Evolutionary conservation across 2,113 vertebrate species (phyloP), one percentile per base, ranked within the genome.

Genomic region (Ammodytes marinus): DNA sequence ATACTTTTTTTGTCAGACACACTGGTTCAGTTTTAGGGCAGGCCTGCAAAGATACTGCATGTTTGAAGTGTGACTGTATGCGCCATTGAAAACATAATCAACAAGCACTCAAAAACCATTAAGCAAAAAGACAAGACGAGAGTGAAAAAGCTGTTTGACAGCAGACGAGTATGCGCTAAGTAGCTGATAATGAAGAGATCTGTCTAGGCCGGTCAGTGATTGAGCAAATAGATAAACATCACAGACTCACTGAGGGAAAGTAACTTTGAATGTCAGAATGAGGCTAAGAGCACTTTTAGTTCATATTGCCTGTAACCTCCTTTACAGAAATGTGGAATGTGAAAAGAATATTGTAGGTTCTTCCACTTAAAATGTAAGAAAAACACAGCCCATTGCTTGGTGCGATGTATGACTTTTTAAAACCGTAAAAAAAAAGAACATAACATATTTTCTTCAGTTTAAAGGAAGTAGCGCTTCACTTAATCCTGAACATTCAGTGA

Each of bases 111-210:
- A 73, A 60, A 88, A 79, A 55, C 74, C 65, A 86, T 83, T 87
- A 74, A 60, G 53, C 77, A 82, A 69, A 63, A 78, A 58, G 66
- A 75, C 54, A 52, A 76, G 72, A 67, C 9, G 19, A 87, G 85
- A 76, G 60, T 72, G 74, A 90, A 80, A 70, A 55, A 74, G 75
- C 52, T 60, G 58, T 82, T 77, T 86, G 84, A 87, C 82, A 83
- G 84, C 67, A 68, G 86, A 86, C 61, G 63, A 88, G 83, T 88
- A 73, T 87, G 89, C 79, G 82, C 84, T 86, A 87, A 91, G 90
- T 64, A 77, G 86, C 80, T 69, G 75, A 76, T 91, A 89, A 95
- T 94, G 86, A 93, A 93, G 93, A 90, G 85, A 91, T 92, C 90
- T 88, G 89, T 88, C 84, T 69, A 76, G 87, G 89, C 94, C 72